phyloP scores from a whole-genome alignment of 2,113 vertebrate species.

The Chionodraco myersi region DNA sequence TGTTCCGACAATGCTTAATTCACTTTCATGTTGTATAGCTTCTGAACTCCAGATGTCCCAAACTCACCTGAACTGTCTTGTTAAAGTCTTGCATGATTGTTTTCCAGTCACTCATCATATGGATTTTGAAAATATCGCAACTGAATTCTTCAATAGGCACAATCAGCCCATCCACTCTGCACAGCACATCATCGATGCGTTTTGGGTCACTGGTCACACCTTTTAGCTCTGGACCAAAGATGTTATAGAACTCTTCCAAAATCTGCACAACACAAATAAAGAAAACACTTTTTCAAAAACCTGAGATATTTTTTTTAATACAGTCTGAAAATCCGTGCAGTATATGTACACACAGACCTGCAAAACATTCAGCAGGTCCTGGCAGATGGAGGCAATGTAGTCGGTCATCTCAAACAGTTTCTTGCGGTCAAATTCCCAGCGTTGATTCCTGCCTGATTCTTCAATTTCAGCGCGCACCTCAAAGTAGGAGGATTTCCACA shows the following conservation, averaged over 20 bases:
- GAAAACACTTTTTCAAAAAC: background rate
- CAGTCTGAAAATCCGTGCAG: background rate
- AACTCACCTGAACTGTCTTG: constrained; percentile 85
- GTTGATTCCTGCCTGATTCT: constrained; percentile 82
- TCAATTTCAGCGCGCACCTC: constrained; percentile 89
- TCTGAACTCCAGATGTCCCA: background rate
- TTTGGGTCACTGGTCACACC: constrained; percentile 88
- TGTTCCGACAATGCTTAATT: background rate
- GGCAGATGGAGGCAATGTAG: constrained; percentile 91
- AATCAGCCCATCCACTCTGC: constrained; percentile 85
- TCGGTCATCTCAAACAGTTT: constrained; percentile 92
- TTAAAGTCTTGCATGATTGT: constrained; percentile 88
- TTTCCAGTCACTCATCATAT: constrained; percentile 85
- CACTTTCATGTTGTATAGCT: background rate
- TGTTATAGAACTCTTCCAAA: constrained; percentile 90
- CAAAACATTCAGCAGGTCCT: constrained; percentile 87
- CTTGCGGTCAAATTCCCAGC: constrained; percentile 96
- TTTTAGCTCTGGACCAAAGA: constrained; percentile 90
- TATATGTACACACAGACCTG: constrained; percentile 82
- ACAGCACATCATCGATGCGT: constrained; percentile 85
- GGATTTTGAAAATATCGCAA: constrained; percentile 89
- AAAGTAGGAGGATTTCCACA: constrained; percentile 92
- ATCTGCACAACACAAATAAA: constrained; percentile 77
- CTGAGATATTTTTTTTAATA: background rate
- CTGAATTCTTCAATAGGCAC: constrained; percentile 84